Evolutionary conservation across 2,888 invertebrate genomes (phyloP).

Genomic region (Eudasyphora cyanicolor): DNA sequence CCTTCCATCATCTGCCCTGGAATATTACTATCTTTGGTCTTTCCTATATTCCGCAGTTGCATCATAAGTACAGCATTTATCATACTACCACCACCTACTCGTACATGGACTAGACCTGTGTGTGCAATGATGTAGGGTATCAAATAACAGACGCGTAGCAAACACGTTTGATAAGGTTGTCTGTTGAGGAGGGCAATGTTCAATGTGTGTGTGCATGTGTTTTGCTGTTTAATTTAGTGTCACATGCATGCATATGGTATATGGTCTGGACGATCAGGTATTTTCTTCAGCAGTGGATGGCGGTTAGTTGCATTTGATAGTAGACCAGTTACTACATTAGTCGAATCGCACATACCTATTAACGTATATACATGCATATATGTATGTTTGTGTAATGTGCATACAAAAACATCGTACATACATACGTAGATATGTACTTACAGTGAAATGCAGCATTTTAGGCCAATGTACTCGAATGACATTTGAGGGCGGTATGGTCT

Average conservation of each 20-base stretch:
- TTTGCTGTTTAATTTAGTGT: background rate
- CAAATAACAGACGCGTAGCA: background rate
- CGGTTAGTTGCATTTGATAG: background rate
- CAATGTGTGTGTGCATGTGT: background rate
- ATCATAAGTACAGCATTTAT: background rate
- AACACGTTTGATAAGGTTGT: background rate
- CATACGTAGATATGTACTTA: background rate
- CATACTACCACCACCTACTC: background rate
- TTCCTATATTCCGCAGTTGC: background rate
- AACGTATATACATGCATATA: background rate
- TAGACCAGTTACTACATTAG: slow-evolving; percentile 5
- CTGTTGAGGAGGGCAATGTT: background rate
- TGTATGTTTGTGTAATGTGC: too few species aligned
- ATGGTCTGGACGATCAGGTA: slow-evolving; percentile 3
- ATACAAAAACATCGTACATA: too few species aligned
- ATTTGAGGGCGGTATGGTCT: slow-evolving; percentile 28
- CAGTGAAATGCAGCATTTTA: background rate
- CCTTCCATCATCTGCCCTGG: too few species aligned
- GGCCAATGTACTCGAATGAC: slow-evolving; percentile 21
- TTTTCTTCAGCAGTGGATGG: background rate
- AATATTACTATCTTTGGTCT: too few species aligned
- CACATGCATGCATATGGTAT: background rate
- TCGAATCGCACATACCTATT: background rate
- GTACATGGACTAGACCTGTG: background rate
- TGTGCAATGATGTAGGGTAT: background rate